phyloP scores from a whole-genome alignment of 2,888 invertebrate species.

The Zele albiditarsus region DNA sequence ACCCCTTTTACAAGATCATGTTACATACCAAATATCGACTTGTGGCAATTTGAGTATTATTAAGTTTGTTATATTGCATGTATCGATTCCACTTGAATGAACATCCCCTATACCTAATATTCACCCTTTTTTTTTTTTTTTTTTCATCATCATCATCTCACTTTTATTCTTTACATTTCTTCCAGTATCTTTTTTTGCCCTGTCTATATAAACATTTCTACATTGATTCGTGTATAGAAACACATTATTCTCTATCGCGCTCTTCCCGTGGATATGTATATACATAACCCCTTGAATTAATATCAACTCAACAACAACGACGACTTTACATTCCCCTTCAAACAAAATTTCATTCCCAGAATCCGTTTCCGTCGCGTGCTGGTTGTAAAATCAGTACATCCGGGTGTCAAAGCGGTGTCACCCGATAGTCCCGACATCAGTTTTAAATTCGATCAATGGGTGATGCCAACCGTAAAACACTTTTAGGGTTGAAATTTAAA shows the following conservation, averaged over 20 bases:
- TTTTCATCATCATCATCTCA: slow-evolving; percentile 22
- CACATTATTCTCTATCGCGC: background rate
- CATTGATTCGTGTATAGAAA: background rate
- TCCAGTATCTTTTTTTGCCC: slow-evolving; percentile 2
- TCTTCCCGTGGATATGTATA: background rate
- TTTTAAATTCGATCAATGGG: slow-evolving; percentile 73
- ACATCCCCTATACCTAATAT: slow-evolving; percentile 1
- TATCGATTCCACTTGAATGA: slow-evolving; percentile 33
- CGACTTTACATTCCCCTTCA: slow-evolving; percentile 46
- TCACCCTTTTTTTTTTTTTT: slow-evolving; percentile 16
- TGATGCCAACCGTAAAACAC: slow-evolving; percentile 71
- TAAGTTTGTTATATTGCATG: slow-evolving; percentile 43
- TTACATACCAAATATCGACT: slow-evolving; percentile 47
- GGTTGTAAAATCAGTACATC: slow-evolving; percentile 72
- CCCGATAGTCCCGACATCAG: slow-evolving; percentile 63
- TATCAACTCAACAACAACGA: background rate
- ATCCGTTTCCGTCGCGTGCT: slow-evolving; percentile 72
- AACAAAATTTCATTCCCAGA: slow-evolving; percentile 70
- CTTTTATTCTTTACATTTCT: background rate
- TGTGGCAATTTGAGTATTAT: slow-evolving; percentile 56
- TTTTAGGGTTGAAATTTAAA: slow-evolving; percentile 72
- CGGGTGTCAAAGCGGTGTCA: slow-evolving; percentile 72
- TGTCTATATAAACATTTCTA: slow-evolving; percentile 3
- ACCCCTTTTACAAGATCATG: slow-evolving; percentile 51
- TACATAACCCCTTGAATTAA: slow-evolving; percentile 30